Evolutionary conservation across 2,888 invertebrate species (phyloP).

Genomic region (Hymenopus coronatus): DNA sequence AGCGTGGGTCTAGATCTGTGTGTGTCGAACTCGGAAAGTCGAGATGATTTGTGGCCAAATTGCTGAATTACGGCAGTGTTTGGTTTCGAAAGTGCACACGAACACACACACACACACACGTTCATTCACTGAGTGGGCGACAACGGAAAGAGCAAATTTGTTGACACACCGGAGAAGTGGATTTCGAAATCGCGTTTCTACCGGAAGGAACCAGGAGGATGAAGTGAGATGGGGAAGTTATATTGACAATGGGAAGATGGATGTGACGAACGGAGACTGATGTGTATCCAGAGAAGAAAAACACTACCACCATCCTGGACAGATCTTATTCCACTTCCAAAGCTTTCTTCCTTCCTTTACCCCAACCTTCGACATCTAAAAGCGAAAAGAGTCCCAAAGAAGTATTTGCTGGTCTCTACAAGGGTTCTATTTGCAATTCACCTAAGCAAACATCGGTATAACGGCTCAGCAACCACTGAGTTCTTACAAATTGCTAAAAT

Average conservation of each 20-base stretch:
- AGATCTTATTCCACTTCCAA: background rate
- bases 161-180: background rate
- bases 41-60: background rate
- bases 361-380: background rate
- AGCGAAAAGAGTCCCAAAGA: background rate
- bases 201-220: background rate
- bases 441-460: background rate
- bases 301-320: background rate
- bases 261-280: background rate
- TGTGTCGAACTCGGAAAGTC: background rate
- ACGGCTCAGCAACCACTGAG: background rate
- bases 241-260: constrained; percentile 11
- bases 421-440: background rate
- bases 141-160: constrained; percentile 7
- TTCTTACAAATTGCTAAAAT: background rate
- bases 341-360: background rate
- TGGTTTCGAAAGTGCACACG: background rate
- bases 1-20: background rate
- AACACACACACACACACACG: background rate
- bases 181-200: constrained; percentile 7
- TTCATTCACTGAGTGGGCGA: background rate
- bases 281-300: background rate
- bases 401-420: background rate
- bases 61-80: background rate
- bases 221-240: background rate